A percentile compares a stretch with the other conserved stretches of the same genome.
Evolutionary conservation across 2,797 vertebrate genomes (phyloP).

Genomic region (Syngnathus acus): DNA sequence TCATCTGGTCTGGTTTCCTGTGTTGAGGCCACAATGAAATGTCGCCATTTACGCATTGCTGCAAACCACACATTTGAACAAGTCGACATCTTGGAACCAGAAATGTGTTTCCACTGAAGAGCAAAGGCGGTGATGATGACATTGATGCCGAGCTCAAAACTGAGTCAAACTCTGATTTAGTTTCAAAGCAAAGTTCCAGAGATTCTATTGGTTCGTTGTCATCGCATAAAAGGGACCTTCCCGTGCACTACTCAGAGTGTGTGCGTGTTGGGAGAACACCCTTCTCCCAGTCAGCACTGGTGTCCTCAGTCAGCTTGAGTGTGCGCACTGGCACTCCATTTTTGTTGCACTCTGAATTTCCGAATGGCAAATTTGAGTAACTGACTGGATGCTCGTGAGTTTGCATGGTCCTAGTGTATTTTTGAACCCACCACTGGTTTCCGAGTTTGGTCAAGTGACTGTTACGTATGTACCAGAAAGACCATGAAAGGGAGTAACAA

Average conservation of each 20-base stretch:
- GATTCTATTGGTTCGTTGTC: neutral
- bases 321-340: no score
- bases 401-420: no score
- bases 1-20: constrained; percentile 25
- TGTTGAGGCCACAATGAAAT: constrained; percentile 7
- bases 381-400: no score
- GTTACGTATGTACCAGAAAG: no score
- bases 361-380: no score
- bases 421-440: no score
- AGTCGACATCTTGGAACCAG: constrained; percentile 1
- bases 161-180: neutral
- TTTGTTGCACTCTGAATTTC: no score
- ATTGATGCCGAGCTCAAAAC: neutral
- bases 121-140: neutral
- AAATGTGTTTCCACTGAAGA: constrained; percentile 4
- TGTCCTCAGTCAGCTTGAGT: no score
- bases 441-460: no score
- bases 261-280: no score
- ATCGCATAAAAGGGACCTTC: neutral
- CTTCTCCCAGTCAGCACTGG: no score
- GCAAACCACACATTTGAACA: constrained; percentile 5
- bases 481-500: no score
- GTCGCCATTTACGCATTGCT: constrained; percentile 4
- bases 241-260: neutral
- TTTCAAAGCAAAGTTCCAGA: constrained; percentile 1